Evolutionary conservation across 92 coral and sea anemone species (phyloP).

Genomic region (Diadumene lineata): DNA sequence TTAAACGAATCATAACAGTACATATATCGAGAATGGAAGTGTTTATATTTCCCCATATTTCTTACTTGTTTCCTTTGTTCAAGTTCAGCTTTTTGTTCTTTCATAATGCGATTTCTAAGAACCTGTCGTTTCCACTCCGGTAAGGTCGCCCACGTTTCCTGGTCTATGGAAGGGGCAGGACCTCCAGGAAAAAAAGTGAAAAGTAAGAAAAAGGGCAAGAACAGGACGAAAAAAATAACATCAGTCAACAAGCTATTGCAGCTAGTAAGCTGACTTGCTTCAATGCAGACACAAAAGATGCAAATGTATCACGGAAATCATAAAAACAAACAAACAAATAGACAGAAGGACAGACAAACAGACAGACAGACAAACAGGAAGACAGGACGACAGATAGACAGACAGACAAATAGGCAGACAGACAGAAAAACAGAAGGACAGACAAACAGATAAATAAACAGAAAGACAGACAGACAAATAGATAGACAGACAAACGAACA

Average conservation of each 20-base stretch:
- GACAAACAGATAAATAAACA: not conserved
- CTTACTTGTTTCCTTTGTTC: slow-evolving; percentile 4
- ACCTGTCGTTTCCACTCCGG: slow-evolving; percentile 82
- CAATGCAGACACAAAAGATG: not conserved
- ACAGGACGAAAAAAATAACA: not conserved
- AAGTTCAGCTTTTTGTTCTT: slow-evolving; percentile 48
- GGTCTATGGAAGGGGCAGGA: slow-evolving; percentile 4
- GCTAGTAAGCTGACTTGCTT: not conserved
- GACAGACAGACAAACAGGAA: not conserved
- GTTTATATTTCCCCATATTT: too few species aligned
- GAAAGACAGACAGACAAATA: not conserved
- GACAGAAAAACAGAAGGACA: not conserved
- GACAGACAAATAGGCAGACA: not conserved
- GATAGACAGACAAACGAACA: not conserved
- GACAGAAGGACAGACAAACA: not conserved
- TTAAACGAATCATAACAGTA: too few species aligned
- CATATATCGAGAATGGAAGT: too few species aligned
- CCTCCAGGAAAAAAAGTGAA: not conserved
- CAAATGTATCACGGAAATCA: not conserved
- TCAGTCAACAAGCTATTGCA: not conserved
- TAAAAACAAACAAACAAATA: not conserved
- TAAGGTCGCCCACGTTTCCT: slow-evolving; percentile 24
- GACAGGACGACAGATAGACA: not conserved
- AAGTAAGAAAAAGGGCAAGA: not conserved
- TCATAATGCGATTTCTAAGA: slow-evolving; percentile 53